Conservation (phyloP, 2,797 vertebrate genomes). For the Clarias fuscus region DNA sequence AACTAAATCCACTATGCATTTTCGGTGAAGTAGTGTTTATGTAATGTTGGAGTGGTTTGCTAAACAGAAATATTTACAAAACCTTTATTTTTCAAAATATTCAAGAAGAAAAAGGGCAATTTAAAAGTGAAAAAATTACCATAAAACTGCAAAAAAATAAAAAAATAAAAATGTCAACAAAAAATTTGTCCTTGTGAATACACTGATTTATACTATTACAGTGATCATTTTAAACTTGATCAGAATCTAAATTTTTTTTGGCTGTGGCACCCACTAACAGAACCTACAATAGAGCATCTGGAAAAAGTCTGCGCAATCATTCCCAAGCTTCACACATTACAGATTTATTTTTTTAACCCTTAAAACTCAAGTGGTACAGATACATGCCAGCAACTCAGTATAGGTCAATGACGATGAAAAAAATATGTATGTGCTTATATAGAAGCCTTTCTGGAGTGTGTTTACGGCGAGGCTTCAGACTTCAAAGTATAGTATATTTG, state of each 20-base stretch:
- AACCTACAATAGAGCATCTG: neutral
- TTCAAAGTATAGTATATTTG: too few relatives aligned
- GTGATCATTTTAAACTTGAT: neutral
- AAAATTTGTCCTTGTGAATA: neutral
- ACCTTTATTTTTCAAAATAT: neutral
- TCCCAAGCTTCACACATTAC: neutral
- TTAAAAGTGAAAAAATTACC: too few relatives aligned
- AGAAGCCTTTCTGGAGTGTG: too few relatives aligned
- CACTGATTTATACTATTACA: neutral
- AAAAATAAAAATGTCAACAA: too few relatives aligned
- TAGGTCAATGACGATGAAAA: too few relatives aligned
- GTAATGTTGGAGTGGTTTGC: too few relatives aligned
- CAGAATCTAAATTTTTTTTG: neutral
- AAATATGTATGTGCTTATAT: too few relatives aligned
- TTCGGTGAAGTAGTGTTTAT: neutral
- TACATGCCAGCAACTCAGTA: too few relatives aligned
- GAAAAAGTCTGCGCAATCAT: neutral
- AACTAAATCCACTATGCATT: conserved; percentile 1
- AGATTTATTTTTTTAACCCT: neutral
- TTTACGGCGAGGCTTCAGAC: too few relatives aligned
- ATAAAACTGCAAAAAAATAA: too few relatives aligned
- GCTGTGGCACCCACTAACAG: neutral
- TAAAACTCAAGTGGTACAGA: too few relatives aligned
- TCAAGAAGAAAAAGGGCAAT: neutral
- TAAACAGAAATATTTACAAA: neutral